phyloP scores from a whole-genome alignment of 2,888 invertebrate genomes.

The Hydrotaea diabolus region DNA sequence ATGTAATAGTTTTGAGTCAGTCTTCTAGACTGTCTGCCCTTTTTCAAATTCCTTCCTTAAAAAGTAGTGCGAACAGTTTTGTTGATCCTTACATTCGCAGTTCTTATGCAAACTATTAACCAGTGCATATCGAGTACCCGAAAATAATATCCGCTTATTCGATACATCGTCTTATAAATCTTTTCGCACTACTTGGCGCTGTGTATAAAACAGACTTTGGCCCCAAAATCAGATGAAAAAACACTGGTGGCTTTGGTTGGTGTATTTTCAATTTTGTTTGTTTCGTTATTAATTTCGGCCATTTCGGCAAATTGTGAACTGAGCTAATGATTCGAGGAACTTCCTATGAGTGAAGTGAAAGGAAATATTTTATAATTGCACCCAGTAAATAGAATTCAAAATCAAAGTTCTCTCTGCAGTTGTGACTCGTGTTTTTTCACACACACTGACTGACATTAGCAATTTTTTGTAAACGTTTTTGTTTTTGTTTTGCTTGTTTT shows the following conservation, averaged over 20 bases:
- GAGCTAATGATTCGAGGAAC: too few species aligned
- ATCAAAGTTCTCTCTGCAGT: not conserved
- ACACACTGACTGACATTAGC: not conserved
- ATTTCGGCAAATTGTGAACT: not conserved
- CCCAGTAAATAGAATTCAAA: not conserved
- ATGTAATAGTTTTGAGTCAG: too few species aligned
- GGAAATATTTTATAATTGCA: not conserved
- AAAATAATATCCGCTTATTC: not conserved
- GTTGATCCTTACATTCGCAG: too few species aligned
- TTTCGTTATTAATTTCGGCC: not conserved
- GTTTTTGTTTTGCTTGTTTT: too few species aligned
- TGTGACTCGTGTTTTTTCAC: not conserved
- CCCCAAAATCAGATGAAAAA: not conserved
- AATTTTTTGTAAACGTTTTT: not conserved
- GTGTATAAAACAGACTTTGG: conserved; percentile 3
- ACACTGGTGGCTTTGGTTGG: too few species aligned
- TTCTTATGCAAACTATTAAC: too few species aligned
- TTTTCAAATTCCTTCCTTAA: too few species aligned
- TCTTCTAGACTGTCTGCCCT: too few species aligned
- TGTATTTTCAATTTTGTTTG: not conserved
- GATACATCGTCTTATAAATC: not conserved
- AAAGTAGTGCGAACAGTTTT: too few species aligned
- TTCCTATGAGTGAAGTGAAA: not conserved
- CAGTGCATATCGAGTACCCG: too few species aligned
- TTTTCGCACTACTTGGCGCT: not conserved